A percentile compares a stretch with the other conserved stretches of the same genome.
phyloP scores from a whole-genome alignment of 2,888 invertebrate genomes.

The Pheosia tremula region DNA sequence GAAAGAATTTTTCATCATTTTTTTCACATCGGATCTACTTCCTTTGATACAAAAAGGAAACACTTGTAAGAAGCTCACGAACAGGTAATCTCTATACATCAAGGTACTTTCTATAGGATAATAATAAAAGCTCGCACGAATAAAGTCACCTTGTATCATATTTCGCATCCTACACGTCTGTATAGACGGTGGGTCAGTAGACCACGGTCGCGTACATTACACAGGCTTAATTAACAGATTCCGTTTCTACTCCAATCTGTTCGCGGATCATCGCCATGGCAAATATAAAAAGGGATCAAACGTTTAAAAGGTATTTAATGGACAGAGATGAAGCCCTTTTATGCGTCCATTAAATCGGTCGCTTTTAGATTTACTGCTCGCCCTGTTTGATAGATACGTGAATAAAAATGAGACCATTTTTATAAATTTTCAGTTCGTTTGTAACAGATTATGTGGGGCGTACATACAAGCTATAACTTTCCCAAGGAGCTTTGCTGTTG shows the following conservation, averaged over 20 bases:
- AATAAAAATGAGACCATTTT: constrained; percentile 65
- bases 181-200: constrained; percentile 31
- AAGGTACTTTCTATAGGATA: background rate
- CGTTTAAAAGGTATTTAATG: constrained; percentile 84
- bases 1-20: constrained; percentile 59
- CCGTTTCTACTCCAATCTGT: constrained; percentile 63
- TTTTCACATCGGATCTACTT: constrained; percentile 35
- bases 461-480: constrained; percentile 28
- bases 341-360: constrained; percentile 78
- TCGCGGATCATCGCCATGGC: constrained; percentile 72
- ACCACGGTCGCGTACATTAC: constrained; percentile 39
- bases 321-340: constrained; percentile 81
- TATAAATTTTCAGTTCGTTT: constrained; percentile 71
- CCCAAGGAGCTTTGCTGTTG: constrained; percentile 22
- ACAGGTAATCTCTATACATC: background rate
- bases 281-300: constrained; percentile 83
- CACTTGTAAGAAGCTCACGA: background rate
- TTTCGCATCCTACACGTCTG: background rate
- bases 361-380: constrained; percentile 76
- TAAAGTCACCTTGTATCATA: background rate
- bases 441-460: constrained; percentile 57
- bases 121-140: background rate
- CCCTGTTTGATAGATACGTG: constrained; percentile 63
- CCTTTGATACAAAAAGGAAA: constrained; percentile 9
- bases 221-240: constrained; percentile 70